Evolutionary conservation across 2,888 invertebrate genomes (phyloP).

Genomic region (Cremastobaeus sp.): DNA sequence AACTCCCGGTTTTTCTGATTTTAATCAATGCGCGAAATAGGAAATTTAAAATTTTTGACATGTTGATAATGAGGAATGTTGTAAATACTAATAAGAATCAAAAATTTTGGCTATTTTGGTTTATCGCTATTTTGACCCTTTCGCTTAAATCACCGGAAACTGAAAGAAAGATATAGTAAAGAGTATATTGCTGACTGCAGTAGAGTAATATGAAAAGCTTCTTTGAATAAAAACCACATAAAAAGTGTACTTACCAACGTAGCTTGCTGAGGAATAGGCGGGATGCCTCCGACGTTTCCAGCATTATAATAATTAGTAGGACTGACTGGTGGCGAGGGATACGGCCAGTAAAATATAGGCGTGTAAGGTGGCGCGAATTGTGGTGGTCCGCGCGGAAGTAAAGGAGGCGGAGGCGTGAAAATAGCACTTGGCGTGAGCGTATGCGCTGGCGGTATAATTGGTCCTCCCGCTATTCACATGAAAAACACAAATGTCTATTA

Average conservation of each 20-base stretch:
- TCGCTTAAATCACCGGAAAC: too few species aligned
- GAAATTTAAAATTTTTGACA: too few species aligned
- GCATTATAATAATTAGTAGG: constrained; percentile 91
- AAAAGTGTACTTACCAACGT: constrained; percentile 66
- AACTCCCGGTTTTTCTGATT: too few species aligned
- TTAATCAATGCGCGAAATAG: too few species aligned
- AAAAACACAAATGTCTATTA: constrained; percentile 38
- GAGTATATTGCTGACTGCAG: too few species aligned
- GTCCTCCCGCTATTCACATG: constrained; percentile 79
- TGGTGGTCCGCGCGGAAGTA: constrained; percentile 78
- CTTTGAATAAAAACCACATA: too few species aligned
- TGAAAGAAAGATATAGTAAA: too few species aligned
- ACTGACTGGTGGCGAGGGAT: constrained; percentile 95
- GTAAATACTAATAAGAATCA: too few species aligned
- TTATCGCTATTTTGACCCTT: too few species aligned
- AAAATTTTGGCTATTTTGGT: too few species aligned
- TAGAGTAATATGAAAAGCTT: too few species aligned
- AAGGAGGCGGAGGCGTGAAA: constrained; percentile 80
- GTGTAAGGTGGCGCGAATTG: constrained; percentile 83
- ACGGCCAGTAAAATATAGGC: constrained; percentile 91
- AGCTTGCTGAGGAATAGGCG: constrained; percentile 72
- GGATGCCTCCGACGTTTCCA: constrained; percentile 77
- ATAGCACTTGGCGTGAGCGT: constrained; percentile 79
- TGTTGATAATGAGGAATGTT: too few species aligned
- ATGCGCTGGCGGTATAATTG: constrained; percentile 81